Evolutionary conservation across 2,113 vertebrate genomes (phyloP).

Genomic region (Pontoporia blainvillei): DNA sequence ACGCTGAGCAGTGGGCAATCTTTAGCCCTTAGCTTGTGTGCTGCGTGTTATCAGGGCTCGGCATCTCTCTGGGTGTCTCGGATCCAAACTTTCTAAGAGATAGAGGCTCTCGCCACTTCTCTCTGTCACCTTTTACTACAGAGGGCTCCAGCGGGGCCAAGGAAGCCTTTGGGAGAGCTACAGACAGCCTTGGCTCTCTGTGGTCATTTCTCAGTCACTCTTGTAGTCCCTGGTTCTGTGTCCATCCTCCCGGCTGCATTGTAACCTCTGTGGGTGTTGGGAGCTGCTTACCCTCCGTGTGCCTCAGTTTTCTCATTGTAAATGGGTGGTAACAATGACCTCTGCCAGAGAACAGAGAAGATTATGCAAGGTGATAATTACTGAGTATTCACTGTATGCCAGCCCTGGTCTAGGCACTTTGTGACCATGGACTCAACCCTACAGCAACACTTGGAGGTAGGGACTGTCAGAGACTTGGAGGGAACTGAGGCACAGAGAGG

Average conservation of each 20-base stretch:
- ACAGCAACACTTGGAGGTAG: not conserved
- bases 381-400: not conserved
- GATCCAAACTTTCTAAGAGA: not conserved
- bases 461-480: not conserved
- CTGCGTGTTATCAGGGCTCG: not conserved
- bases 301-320: not conserved
- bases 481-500: not conserved
- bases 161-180: not conserved
- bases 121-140: not conserved
- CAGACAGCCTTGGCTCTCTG: too few relatives aligned
- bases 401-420: not conserved
- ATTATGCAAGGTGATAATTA: not conserved
- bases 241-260: not conserved
- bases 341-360: not conserved
- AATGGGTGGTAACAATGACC: fast-evolving
- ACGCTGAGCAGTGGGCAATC: not conserved
- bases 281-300: not conserved
- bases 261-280: not conserved
- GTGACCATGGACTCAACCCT: not conserved
- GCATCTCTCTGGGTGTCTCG: not conserved
- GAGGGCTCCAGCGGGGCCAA: not conserved
- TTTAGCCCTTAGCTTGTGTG: not conserved
- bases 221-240: not conserved
- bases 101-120: not conserved
- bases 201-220: not conserved